Evolutionary conservation across 1,140 invertebrate species (phyloP), one percentile per base, ranked within the genome.

Genomic region (Brachionus paranguensis): DNA sequence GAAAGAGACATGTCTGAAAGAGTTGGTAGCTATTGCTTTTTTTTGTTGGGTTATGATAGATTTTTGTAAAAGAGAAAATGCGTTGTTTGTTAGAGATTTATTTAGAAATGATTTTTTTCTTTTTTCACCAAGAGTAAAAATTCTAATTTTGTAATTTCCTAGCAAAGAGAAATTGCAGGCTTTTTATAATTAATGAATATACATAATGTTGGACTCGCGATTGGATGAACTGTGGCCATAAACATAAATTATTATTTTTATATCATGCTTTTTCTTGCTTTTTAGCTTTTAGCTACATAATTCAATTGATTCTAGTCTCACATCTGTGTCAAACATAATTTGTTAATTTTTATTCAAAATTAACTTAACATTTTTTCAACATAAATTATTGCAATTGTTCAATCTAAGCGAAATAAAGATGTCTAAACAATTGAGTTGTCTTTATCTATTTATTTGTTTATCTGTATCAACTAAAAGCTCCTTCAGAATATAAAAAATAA

Each of bases 191-290:
- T 10, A 43, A 43, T 43, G 10, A 72, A 72, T 43, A 72, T 72
- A 68, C 11, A 17, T 17, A 12, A 43, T 72, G 5, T 17, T 11
- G 8, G 17, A 3, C 5, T 41, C 43, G 7, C 0, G 12, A 72
- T 72, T 72, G 37, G 68, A 20, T 72, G 10, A 43, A 43, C n/a
- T 37, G 6, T 11, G 20, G 8, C 4, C 11, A 72, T 72, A 41
- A 72, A 43, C 33, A 72, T 72, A 72, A 72, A 72, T 41, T 72
- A 72, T 72, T 12, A 72, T 43, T 72, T 70, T 43, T 14, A 2
- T n/a, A 72, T 72, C 68, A 41, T 43, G 68, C 68, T 72, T 72
- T 72, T n/a, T 17, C 10, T 68, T 33, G 10, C 12, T 14, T 33
- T 33, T 68, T 68, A 14, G 17, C 20, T 10, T 17, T 41, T 12